Conservation (phyloP, 2,797 vertebrate species). For the Eospalax fontanierii region DNA sequence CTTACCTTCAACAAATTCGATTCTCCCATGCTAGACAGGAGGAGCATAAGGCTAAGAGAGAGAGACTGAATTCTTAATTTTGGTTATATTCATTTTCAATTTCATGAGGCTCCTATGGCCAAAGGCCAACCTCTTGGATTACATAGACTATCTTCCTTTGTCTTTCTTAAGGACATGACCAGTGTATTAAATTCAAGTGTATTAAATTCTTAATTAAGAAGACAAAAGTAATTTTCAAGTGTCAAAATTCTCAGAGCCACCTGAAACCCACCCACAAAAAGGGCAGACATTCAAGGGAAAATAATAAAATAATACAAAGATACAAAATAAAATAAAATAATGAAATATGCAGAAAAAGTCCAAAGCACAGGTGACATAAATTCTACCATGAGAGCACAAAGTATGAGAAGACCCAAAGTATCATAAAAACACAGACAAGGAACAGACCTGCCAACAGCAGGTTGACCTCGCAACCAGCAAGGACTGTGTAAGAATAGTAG, state of each 20-base stretch:
- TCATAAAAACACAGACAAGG: not conserved
- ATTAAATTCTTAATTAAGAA: too few relatives aligned
- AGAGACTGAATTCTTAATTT: not conserved
- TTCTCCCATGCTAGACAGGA: not conserved
- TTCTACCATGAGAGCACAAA: not conserved
- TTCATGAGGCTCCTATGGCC: not conserved
- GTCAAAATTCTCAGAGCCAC: conserved; percentile 41
- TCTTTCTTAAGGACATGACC: not conserved
- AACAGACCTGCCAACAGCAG: not conserved
- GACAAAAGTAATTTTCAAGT: not conserved
- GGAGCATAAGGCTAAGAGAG: not conserved
- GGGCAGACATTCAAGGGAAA: not conserved
- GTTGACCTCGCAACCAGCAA: conserved; percentile 28
- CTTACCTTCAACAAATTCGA: not conserved
- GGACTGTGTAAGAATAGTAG: conserved; percentile 48
- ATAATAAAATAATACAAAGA: not conserved
- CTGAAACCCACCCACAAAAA: conserved; percentile 23
- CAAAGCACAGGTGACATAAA: not conserved
- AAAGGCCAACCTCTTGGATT: not conserved
- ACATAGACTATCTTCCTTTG: not conserved
- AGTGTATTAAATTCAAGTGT: not conserved
- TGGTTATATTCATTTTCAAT: not conserved
- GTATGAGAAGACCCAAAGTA: not conserved
- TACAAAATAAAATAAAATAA: too few relatives aligned
- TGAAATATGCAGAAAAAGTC: not conserved